phyloP scores from a whole-genome alignment of 2,797 vertebrate species.

The Tadarida brasiliensis region DNA sequence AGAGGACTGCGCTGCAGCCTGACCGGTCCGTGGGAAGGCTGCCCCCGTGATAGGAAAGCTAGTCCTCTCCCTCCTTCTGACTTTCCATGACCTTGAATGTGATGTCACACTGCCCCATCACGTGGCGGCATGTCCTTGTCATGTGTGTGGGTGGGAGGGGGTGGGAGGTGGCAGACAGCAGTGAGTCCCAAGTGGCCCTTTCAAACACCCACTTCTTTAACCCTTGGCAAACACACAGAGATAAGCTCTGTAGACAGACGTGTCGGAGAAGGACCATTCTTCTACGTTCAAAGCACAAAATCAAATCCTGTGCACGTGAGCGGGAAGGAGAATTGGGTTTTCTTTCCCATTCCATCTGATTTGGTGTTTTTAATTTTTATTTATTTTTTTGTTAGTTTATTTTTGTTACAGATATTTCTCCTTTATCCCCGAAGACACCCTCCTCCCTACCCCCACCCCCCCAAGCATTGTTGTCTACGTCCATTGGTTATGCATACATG shows the following conservation, averaged over 20 bases:
- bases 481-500: too few species aligned
- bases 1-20: neutral
- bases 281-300: neutral
- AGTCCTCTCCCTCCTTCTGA: neutral
- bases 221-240: neutral
- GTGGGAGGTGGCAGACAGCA: neutral
- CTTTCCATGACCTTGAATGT: neutral
- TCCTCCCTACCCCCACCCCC: too few species aligned
- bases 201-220: neutral
- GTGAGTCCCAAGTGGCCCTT: neutral
- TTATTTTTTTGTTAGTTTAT: too few species aligned
- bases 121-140: neutral
- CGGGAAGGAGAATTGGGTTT: neutral
- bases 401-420: too few species aligned
- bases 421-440: too few species aligned
- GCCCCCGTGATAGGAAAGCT: neutral
- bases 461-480: too few species aligned
- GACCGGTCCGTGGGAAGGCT: neutral
- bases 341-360: neutral
- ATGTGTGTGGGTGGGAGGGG: fast-evolving
- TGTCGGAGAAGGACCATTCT: neutral
- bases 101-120: neutral
- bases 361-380: too few species aligned
- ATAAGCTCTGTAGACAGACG: neutral
- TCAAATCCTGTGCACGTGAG: neutral